A percentile compares a stretch with the other conserved stretches of the same genome.
Evolutionary conservation across 2,888 invertebrate genomes (phyloP).

Genomic region (Alentia gelatinosa): DNA sequence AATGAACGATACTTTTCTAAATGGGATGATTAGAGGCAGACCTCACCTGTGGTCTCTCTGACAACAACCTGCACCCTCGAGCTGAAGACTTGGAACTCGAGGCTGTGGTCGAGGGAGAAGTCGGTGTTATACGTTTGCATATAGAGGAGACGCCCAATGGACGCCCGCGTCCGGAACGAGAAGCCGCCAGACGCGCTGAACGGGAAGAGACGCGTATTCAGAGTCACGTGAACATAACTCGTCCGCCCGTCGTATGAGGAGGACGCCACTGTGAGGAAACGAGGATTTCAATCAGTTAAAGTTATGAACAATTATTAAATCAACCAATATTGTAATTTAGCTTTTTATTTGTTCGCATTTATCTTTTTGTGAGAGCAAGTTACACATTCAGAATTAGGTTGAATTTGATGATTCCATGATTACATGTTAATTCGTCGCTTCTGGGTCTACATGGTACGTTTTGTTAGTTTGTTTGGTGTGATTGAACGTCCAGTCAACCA

Average conservation of each 20-base stretch:
- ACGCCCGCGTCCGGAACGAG: slow-evolving; percentile 71
- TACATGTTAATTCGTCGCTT: no score
- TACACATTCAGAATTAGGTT: no score
- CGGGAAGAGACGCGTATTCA: slow-evolving; percentile 69
- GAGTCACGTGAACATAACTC: slow-evolving; percentile 66
- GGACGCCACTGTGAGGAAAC: slow-evolving; percentile 70
- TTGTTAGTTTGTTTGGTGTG: no score
- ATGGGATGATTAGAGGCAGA: not conserved
- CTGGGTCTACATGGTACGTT: no score
- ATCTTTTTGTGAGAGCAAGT: no score
- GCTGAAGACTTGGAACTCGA: slow-evolving; percentile 71
- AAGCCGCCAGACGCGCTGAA: slow-evolving; percentile 72
- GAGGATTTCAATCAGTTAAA: no score
- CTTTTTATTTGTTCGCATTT: no score
- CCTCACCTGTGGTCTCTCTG: not conserved
- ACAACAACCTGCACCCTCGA: slow-evolving; percentile 66
- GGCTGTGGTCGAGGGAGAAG: slow-evolving; percentile 61
- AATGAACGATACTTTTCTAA: no score
- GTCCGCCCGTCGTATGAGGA: slow-evolving; percentile 70
- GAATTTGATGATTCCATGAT: no score
- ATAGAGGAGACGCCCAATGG: slow-evolving; percentile 69
- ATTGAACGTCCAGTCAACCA: no score
- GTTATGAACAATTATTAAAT: no score
- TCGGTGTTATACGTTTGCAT: slow-evolving; percentile 67
- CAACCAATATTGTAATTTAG: no score